Conservation (phyloP, 2,797 vertebrate species). For the Melanotaenia nigrans region DNA sequence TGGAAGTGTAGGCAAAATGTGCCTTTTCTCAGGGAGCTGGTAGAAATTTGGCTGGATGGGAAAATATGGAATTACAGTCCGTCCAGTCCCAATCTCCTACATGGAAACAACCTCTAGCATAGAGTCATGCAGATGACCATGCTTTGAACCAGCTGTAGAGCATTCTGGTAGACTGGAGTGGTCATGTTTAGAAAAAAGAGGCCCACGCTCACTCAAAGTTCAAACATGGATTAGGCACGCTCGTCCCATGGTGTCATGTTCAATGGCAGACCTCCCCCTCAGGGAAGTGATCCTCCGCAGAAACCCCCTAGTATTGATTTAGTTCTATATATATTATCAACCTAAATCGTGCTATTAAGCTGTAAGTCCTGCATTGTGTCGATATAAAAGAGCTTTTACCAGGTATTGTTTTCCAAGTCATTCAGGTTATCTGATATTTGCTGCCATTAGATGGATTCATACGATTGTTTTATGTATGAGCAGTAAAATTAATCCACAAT, state of each 20-base stretch:
- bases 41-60: constrained; percentile 29
- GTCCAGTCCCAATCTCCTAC: constrained; percentile 25
- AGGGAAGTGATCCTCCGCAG: constrained; percentile 71
- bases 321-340: constrained; percentile 71
- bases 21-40: constrained; percentile 67
- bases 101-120: constrained; percentile 27
- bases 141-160: constrained; percentile 37
- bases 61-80: constrained; percentile 30
- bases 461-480: constrained; percentile 54
- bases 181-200: constrained; percentile 68
- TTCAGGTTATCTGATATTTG: constrained; percentile 64
- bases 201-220: constrained; percentile 75
- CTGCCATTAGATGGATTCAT: constrained; percentile 64
- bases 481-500: constrained; percentile 37
- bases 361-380: constrained; percentile 35
- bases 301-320: constrained; percentile 69
- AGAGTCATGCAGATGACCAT: constrained; percentile 43
- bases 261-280: constrained; percentile 64
- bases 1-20: constrained; percentile 38
- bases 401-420: constrained; percentile 66
- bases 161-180: constrained; percentile 50
- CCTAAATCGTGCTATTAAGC: constrained; percentile 62
- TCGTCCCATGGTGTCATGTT: constrained; percentile 79
- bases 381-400: constrained; percentile 59
- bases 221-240: constrained; percentile 80